These are phyloP conservation scores for Drosophila jambulina DNA, from an alignment of 1,140 invertebrate species.

Conservation along the genomic window DNA sequence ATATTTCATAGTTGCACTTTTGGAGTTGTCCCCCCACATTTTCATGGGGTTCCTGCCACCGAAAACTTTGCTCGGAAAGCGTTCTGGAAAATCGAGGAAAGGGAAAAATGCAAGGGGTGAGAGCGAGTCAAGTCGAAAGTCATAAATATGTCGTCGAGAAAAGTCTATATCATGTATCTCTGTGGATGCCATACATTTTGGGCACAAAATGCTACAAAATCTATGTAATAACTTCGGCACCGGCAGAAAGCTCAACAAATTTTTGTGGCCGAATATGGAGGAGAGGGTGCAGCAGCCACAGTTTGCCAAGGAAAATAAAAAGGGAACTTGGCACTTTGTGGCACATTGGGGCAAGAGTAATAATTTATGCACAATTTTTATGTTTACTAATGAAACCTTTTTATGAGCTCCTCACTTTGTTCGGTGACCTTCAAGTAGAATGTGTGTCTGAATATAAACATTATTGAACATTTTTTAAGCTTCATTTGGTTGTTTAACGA, in stretches of 20 bases:
- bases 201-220: conserved; percentile 81
- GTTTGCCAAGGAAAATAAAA: conserved; percentile 9
- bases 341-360: conserved; percentile 22
- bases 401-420: neutral
- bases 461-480: neutral
- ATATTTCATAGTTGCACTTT: conserved; percentile 82
- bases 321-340: conserved; percentile 10
- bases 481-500: neutral
- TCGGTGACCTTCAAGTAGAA: neutral
- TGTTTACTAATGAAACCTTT: neutral
- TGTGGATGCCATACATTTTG: conserved; percentile 65
- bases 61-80: conserved; percentile 30
- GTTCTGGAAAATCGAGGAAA: conserved; percentile 25
- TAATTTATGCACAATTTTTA: neutral
- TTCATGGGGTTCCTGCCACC: neutral
- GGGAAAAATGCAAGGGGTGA: conserved; percentile 4
- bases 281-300: neutral
- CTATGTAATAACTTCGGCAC: conserved; percentile 71
- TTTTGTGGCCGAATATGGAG: conserved; percentile 12
- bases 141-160: conserved; percentile 78
- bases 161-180: conserved; percentile 72
- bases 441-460: neutral
- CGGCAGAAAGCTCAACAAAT: conserved; percentile 50
- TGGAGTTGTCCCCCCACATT: conserved; percentile 23
- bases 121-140: conserved; percentile 30